Percentiles rank a stretch among this genome's conserved stretches.
Evolutionary conservation across 2,888 invertebrate species (phyloP).

Genomic region (Hartigia nigra): DNA sequence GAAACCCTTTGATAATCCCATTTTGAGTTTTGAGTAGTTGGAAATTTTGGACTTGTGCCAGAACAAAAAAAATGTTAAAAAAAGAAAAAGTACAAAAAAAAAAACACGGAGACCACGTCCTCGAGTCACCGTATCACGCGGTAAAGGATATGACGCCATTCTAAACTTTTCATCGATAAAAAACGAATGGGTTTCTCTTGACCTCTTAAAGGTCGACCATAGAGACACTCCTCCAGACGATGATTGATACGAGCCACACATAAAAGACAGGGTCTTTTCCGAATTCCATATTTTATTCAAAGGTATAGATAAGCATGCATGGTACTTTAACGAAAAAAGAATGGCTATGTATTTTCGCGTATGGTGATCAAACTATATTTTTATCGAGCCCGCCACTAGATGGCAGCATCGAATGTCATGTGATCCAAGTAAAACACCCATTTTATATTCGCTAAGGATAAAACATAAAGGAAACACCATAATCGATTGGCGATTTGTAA

Average conservation of each 20-base stretch:
- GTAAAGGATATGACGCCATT: background rate
- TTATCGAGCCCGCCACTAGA: too few relatives aligned
- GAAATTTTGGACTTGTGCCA: background rate
- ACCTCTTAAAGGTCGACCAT: too few relatives aligned
- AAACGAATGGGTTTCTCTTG: background rate
- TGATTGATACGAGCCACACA: background rate
- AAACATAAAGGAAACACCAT: background rate
- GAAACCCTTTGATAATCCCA: background rate
- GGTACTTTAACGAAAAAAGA: background rate
- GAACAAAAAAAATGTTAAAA: background rate
- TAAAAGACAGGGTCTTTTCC: background rate
- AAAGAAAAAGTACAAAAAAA: background rate
- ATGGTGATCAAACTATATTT: too few relatives aligned
- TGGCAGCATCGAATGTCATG: too few relatives aligned
- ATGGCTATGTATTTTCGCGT: too few relatives aligned
- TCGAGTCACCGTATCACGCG: background rate
- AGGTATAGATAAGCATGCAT: background rate
- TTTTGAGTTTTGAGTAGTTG: background rate
- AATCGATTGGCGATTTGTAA: background rate
- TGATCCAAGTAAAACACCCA: background rate
- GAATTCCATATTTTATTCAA: background rate
- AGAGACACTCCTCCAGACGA: background rate
- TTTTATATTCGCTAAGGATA: background rate
- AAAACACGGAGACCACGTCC: background rate
- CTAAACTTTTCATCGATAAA: background rate